phyloP scores from a whole-genome alignment of 2,888 invertebrate species.

The Entomobrya multifasciata region DNA sequence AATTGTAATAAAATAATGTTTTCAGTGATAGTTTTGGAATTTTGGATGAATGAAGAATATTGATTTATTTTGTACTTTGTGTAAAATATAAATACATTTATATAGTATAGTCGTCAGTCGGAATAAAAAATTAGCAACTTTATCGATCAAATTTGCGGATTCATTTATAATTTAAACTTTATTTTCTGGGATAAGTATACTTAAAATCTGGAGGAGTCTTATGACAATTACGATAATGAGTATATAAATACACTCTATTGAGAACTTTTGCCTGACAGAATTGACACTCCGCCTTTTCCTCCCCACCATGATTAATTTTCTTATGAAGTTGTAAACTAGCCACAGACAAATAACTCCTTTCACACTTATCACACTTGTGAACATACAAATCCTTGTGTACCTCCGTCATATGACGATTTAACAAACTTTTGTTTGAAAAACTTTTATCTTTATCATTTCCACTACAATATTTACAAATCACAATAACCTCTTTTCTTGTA shows the following conservation, averaged over 20 bases:
- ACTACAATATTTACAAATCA: neutral
- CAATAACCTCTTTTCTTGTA: neutral
- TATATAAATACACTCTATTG: neutral
- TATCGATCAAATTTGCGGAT: too few relatives aligned
- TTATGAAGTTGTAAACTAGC: neutral
- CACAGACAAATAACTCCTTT: neutral
- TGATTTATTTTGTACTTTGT: too few relatives aligned
- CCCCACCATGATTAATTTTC: neutral
- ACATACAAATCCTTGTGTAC: neutral
- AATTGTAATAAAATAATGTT: too few relatives aligned
- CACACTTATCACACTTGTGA: conserved; percentile 1
- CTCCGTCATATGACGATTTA: neutral
- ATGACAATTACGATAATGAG: neutral
- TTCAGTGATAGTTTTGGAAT: too few relatives aligned
- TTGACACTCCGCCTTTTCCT: neutral
- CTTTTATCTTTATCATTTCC: neutral
- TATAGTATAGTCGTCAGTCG: too few relatives aligned
- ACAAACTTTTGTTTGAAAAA: neutral
- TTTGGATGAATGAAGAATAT: too few relatives aligned
- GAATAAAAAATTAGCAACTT: too few relatives aligned
- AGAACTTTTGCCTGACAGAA: neutral
- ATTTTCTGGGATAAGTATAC: too few relatives aligned
- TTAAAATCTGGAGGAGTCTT: neutral
- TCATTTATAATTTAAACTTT: too few relatives aligned
- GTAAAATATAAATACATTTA: too few relatives aligned